Conservation (phyloP, 2,113 vertebrate genomes). For the Platysternon megacephalum region DNA sequence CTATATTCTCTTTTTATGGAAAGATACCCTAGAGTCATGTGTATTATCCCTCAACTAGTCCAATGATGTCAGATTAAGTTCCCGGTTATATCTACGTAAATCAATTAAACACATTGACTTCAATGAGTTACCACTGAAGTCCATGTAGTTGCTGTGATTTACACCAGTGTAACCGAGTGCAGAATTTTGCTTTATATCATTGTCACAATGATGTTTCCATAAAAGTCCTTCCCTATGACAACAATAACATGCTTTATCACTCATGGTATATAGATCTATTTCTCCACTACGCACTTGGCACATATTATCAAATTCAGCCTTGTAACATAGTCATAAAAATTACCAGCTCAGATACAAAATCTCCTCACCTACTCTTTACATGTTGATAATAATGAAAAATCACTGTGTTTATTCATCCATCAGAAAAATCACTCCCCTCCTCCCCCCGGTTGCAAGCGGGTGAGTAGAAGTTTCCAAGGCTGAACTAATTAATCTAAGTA, state of each 20-base stretch:
- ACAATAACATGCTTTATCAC: neutral
- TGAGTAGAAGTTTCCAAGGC: neutral
- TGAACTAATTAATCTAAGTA: slow-evolving; percentile 7
- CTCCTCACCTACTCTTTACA: neutral
- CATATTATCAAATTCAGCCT: neutral
- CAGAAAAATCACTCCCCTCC: neutral
- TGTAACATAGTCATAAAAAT: neutral
- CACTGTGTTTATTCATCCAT: neutral
- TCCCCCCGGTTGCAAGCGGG: neutral
- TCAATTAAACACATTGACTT: neutral
- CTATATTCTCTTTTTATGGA: neutral
- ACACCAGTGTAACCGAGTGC: neutral
- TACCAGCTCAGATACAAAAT: neutral
- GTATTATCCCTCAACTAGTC: neutral
- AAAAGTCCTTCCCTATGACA: neutral
- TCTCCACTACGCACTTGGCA: neutral
- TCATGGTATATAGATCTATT: neutral
- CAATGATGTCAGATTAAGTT: neutral
- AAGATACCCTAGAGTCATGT: neutral
- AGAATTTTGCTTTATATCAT: neutral
- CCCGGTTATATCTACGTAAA: neutral
- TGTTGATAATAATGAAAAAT: neutral
- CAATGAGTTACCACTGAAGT: neutral
- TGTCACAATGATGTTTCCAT: neutral
- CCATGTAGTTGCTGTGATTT: neutral